Conservation (phyloP, 2,113 vertebrate genomes). For the Chionodraco myersi region DNA sequence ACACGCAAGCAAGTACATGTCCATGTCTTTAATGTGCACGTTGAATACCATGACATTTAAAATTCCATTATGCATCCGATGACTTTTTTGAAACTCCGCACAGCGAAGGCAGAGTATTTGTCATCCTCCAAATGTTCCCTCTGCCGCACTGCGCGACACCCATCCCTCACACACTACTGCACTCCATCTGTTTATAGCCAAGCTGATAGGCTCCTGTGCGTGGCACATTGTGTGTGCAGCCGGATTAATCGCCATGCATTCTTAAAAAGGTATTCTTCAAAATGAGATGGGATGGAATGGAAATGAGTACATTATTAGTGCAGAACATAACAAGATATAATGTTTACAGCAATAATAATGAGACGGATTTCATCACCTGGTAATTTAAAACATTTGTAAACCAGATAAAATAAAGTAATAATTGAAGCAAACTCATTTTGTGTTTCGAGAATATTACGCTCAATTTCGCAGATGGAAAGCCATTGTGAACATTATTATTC, state of each 20-base stretch:
- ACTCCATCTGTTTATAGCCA: constrained; percentile 34
- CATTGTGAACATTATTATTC: constrained; percentile 25
- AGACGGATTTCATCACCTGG: constrained; percentile 25
- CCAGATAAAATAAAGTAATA: constrained; percentile 32
- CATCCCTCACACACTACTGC: constrained; percentile 16
- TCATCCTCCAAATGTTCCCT: constrained; percentile 8
- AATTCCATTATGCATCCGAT: constrained; percentile 25
- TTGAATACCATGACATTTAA: constrained; percentile 28
- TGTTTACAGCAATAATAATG: constrained; percentile 17
- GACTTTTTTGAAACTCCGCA: constrained; percentile 34
- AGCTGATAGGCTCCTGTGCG: constrained; percentile 10
- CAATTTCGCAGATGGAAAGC: constrained; percentile 5
- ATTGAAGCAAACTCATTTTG: constrained; percentile 2
- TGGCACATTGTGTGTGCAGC: constrained; percentile 35
- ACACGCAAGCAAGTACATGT: not conserved
- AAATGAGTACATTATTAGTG: constrained; percentile 52
- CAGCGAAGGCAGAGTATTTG: constrained; percentile 13
- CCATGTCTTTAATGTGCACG: constrained; percentile 20
- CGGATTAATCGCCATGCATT: constrained; percentile 38
- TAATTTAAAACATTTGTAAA: constrained; percentile 47
- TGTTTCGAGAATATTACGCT: constrained; percentile 1
- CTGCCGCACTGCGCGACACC: not conserved
- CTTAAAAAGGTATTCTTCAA: constrained; percentile 36
- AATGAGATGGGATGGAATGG: constrained; percentile 44
- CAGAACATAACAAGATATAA: constrained; percentile 26